Base-by-base conservation (phyloP, 1,140 invertebrate species). In the Ceratoteleas bidentatus region DNA sequence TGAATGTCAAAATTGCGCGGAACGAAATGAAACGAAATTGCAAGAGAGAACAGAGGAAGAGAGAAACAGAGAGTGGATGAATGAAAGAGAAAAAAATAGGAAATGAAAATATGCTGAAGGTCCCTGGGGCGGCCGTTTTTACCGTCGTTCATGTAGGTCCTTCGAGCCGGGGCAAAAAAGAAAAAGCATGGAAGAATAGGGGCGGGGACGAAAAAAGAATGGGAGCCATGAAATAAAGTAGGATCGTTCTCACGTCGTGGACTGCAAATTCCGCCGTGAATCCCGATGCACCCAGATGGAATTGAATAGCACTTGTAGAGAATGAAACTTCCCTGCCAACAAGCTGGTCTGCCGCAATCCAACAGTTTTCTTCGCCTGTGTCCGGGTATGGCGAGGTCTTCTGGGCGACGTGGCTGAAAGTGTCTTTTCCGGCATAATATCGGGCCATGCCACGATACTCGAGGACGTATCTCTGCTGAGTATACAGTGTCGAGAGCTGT, bases 321-420 rank as follows among this genome's bases (percentile, higher is more conserved):
- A 91, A 91, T 90, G 88, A 91, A 89, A 92, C 90, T 91, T 91
- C 87, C 90, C 90, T 91, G 90, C 90, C 88, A 91, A 91, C 90
- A 91, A 91, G 90, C 90, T 91, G 90, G 87, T 88, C 87, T 91
- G 90, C 89, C 87, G 86, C 87, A 89, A 89, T 91, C 89, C 88
- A 85, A 87, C 86, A 88, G 79, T 82, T 87, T 86, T 90, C 89
- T 87, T 90, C 87, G 82, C 84, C 84, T 86, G 86, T 87, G 84
- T 88, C 88, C 86, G 87, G 87, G 76, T 87, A 83, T 85, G 87
- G 85, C 84, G 85, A 82, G 66, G 84, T 88, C 89, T 89, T 91
- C 89, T 83, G 85, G 84, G 83, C 73, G 84, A 87, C 84, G 85
- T 89, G 66, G 88, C 88, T 90, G 90, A 90, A 90, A 90, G 86